These are phyloP conservation scores for Scelioninae gen. 2 DNA, from an alignment of 2,888 invertebrate genomes.

Conservation along the genomic window DNA sequence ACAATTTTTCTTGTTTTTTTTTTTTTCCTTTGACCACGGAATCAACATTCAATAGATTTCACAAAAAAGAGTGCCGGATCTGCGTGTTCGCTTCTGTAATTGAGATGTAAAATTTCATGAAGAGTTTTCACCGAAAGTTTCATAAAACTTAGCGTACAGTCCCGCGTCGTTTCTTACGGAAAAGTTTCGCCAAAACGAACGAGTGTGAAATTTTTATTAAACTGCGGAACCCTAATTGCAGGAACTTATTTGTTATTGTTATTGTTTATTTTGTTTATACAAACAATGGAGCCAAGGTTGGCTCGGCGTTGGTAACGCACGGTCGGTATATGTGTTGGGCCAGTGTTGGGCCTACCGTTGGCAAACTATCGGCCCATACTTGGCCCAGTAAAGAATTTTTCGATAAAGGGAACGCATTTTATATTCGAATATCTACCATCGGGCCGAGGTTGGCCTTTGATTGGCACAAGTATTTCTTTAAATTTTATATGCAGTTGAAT, in stretches of 20 bases:
- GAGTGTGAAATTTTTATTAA: constrained; percentile 58
- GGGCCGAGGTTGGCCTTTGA: too few species aligned
- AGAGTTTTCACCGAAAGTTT: constrained; percentile 54
- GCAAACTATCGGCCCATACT: too few species aligned
- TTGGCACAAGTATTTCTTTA: too few species aligned
- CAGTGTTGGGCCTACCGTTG: too few species aligned
- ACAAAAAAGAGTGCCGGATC: constrained; percentile 25
- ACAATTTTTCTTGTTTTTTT: not conserved
- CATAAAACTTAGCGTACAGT: constrained; percentile 46
- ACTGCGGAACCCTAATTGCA: constrained; percentile 41
- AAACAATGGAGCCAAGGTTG: too few species aligned
- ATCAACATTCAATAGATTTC: constrained; percentile 43
- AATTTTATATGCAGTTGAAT: too few species aligned
- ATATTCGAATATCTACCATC: too few species aligned
- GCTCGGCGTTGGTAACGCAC: too few species aligned
- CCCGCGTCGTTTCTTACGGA: constrained; percentile 34
- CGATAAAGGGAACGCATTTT: too few species aligned
- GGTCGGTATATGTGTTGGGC: too few species aligned
- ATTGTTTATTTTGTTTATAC: not conserved
- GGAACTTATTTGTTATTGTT: constrained; percentile 24
- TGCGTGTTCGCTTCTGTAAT: constrained; percentile 53
- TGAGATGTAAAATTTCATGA: constrained; percentile 59
- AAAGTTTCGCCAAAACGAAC: constrained; percentile 53
- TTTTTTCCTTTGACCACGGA: constrained; percentile 26
- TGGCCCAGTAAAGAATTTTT: too few species aligned